Base-by-base conservation (phyloP, 2,888 invertebrate genomes). In the Drepanosiphum platanoidis region DNA sequence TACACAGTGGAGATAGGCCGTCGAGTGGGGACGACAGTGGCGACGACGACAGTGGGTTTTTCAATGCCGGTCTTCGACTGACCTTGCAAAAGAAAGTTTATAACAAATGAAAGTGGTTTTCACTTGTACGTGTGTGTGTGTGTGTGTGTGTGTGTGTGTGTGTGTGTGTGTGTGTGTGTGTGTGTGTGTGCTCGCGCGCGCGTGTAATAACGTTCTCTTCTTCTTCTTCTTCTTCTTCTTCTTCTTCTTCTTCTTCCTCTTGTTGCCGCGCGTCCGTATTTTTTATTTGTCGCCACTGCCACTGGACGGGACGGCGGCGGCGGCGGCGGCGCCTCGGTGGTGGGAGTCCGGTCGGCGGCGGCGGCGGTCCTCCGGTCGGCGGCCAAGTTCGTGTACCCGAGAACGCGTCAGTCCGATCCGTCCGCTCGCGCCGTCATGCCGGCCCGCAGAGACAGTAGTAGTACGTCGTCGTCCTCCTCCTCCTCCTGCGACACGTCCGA, bases 31-130 rank as follows among this genome's bases (percentile, higher is more conserved):
- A 32, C 1, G 52, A 58, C 42, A 1, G 39, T 0, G 39, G 46
- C 13, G 58, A 3, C 68, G 68, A 36, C n/a, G 36, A n/a, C 27
- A 58, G 61, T 30, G 30, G 71, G n/a, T 82, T 79, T 84, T 77
- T 84, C 84, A 84, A 84, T 84, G 84, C 84, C 84, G 84, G 84
- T 83, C 66, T 46, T 74, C 79, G 80, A 71, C 61, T 83, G 87
- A 87, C 87, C 87, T 87, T 87, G 87, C 79, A 86, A 86, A 87
- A 87, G 87, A 87, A 87, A 87, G 87, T 87, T 84, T 71, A 74
- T 52, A 86, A 86, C 86, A 86, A 87, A 86, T 84, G 87, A 87
- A 87, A 87, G 87, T 87, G 87, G 86, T 87, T 87, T 87, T 87
- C 87, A 87, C 87, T 86, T 61, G 78, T 75, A 74, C 46, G 82